Percentiles rank a stretch among this genome's conserved stretches.
Evolutionary conservation across 2,113 vertebrate species (phyloP).

Genomic region (Ginglymostoma cirratum): DNA sequence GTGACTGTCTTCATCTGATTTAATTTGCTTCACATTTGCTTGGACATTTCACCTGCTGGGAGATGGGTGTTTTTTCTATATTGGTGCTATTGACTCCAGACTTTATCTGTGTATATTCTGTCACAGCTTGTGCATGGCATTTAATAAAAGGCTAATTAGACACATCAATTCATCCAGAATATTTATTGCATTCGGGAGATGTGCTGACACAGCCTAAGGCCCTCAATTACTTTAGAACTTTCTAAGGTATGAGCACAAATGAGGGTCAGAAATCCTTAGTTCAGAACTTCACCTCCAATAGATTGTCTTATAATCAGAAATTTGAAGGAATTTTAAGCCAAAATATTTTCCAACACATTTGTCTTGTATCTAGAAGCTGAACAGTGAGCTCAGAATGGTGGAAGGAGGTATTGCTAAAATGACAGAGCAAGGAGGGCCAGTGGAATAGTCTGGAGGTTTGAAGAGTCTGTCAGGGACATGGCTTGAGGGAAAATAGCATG

Average conservation of each 20-base stretch:
- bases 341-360: neutral
- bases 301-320: neutral
- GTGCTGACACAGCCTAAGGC: neutral
- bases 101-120: constrained; percentile 8
- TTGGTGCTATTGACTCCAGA: neutral
- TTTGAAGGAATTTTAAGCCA: neutral
- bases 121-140: neutral
- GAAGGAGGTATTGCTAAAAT: neutral
- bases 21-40: neutral
- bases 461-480: neutral
- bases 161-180: neutral
- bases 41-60: neutral
- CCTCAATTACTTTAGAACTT: neutral
- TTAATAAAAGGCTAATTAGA: neutral
- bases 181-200: neutral
- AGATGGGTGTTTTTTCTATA: neutral
- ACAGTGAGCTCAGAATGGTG: neutral
- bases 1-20: neutral
- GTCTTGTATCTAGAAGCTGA: neutral
- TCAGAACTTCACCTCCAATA: neutral
- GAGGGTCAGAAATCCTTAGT: neutral
- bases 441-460: neutral
- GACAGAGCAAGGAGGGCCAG: neutral
- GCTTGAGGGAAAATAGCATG: neutral
- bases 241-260: neutral